These are phyloP conservation scores for Stegodyphus mimosarum DNA, from an alignment of 1,140 invertebrate species.

Conservation along the genomic window DNA sequence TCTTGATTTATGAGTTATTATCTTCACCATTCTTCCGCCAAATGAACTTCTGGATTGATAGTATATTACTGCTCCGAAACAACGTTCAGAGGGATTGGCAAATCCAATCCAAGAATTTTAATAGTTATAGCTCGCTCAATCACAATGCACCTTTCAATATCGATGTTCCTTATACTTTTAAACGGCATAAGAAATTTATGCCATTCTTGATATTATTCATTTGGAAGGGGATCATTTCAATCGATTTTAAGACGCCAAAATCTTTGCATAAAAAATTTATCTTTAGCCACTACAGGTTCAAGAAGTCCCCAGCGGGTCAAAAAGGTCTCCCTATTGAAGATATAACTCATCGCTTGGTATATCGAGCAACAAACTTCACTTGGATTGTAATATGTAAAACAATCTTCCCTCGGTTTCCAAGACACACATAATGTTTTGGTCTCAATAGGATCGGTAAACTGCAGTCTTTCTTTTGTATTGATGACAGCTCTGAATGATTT, in stretches of 20 bases:
- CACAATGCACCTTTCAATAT: neutral
- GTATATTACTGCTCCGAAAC: neutral
- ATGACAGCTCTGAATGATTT: conserved; percentile 30
- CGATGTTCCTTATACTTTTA: neutral
- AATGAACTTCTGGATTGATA: neutral
- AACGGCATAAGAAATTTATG: neutral
- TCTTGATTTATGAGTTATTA: neutral
- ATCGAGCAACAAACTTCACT: neutral
- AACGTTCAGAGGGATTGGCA: neutral
- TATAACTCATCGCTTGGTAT: neutral
- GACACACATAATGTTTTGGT: neutral
- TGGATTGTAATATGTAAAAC: neutral
- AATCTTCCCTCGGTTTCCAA: neutral
- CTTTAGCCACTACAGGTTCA: neutral
- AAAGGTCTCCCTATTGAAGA: neutral
- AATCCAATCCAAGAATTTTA: conserved; percentile 11
- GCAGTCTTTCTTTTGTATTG: conserved; percentile 58
- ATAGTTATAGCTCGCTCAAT: neutral
- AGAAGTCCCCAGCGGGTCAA: neutral
- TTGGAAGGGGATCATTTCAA: neutral
- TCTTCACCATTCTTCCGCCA: neutral
- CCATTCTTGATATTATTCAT: neutral
- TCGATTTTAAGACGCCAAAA: neutral
- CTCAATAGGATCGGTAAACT: conserved; percentile 43
- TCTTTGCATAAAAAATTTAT: neutral